phyloP scores from a whole-genome alignment of 1,140 invertebrate genomes.

The Dendrolimus kikuchii region DNA sequence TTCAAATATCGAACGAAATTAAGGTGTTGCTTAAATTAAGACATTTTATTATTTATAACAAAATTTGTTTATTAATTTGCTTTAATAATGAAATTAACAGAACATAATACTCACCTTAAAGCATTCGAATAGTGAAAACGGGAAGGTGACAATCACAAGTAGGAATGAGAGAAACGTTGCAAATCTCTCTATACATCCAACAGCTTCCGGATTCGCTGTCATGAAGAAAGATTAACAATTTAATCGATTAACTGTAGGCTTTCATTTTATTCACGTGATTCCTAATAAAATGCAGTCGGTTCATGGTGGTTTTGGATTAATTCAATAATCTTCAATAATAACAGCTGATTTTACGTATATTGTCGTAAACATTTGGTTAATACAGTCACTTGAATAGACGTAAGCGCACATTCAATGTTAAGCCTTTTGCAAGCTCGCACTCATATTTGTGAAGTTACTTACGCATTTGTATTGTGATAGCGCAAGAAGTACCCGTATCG shows the following conservation, averaged over 20 bases:
- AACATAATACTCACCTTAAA: slow-evolving; percentile 75
- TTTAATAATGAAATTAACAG: too few species aligned
- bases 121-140: slow-evolving; percentile 88
- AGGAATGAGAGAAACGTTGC: slow-evolving; percentile 86
- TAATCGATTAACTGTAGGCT: slow-evolving; percentile 5
- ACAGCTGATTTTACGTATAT: slow-evolving; percentile 4
- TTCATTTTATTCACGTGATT: too few species aligned
- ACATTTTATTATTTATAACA: too few species aligned
- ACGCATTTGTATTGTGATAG: slow-evolving; percentile 67
- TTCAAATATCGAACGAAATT: too few species aligned
- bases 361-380: slow-evolving; percentile 10
- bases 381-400: slow-evolving; percentile 11
- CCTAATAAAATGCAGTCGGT: neutral
- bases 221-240: slow-evolving; percentile 18
- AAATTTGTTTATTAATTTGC: too few species aligned
- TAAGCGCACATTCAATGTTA: slow-evolving; percentile 15
- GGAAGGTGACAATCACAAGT: slow-evolving; percentile 85
- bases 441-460: slow-evolving; percentile 38
- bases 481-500: slow-evolving; percentile 64
- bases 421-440: slow-evolving; percentile 15
- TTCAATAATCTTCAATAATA: slow-evolving; percentile 7
- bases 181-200: slow-evolving; percentile 83
- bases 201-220: slow-evolving; percentile 72
- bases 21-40: too few species aligned
- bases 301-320: slow-evolving; percentile 7